A percentile compares a stretch with the other conserved stretches of the same genome.
phyloP scores from a whole-genome alignment of 2,113 vertebrate species.

The Syngnathus typhle region DNA sequence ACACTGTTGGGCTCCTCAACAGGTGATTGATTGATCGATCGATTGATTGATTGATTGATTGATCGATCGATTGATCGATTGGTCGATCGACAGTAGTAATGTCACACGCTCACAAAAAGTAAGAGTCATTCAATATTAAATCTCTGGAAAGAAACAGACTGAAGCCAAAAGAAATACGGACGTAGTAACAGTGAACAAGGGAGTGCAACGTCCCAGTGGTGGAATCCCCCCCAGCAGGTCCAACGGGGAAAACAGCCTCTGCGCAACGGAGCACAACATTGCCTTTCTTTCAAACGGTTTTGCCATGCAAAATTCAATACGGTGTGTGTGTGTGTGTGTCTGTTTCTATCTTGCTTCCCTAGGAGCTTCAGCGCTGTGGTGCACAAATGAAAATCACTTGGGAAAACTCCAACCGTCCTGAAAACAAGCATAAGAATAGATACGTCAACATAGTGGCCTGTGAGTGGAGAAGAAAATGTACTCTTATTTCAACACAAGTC shows the following conservation, averaged over 20 bases:
- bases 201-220: neutral
- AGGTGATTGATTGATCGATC: too few species aligned
- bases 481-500: neutral
- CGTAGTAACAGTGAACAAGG: neutral
- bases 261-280: neutral
- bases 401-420: slow-evolving; percentile 94
- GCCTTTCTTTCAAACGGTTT: neutral
- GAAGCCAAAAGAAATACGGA: too few species aligned
- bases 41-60: too few species aligned
- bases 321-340: too few species aligned
- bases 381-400: slow-evolving; percentile 94
- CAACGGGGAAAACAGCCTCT: slow-evolving; percentile 16
- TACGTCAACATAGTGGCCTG: slow-evolving; percentile 99
- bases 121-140: neutral
- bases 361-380: slow-evolving; percentile 94
- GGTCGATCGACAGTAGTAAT: too few species aligned
- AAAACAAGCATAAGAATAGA: slow-evolving; percentile 99
- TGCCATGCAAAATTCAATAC: neutral
- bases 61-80: too few species aligned
- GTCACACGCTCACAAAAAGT: too few species aligned
- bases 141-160: neutral
- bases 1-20: too few species aligned
- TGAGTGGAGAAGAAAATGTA: slow-evolving; percentile 69
- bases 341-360: slow-evolving; percentile 11
- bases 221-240: slow-evolving; percentile 10